Percentiles rank a stretch among this genome's conserved stretches.
Evolutionary conservation across 1,140 invertebrate genomes (phyloP).

Genomic region (Megathymus violae): DNA sequence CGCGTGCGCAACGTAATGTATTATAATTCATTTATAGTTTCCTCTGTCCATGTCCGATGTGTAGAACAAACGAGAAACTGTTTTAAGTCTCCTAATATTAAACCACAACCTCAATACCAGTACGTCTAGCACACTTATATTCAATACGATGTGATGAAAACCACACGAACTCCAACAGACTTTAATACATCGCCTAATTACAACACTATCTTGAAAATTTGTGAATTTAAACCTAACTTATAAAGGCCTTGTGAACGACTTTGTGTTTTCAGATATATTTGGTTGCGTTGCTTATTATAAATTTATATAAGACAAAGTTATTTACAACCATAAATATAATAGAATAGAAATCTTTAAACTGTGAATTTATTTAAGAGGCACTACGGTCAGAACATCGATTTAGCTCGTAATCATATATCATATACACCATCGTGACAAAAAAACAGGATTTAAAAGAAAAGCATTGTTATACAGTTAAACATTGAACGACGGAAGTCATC

Average conservation of each 20-base stretch:
- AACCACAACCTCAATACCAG: slow-evolving; percentile 21
- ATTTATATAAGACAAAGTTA: neutral
- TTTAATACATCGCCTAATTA: neutral
- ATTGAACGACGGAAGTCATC: no score
- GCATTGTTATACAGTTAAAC: no score
- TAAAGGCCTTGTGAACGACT: neutral
- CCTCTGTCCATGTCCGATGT: no score
- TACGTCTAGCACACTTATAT: slow-evolving; percentile 15
- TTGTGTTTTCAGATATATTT: no score
- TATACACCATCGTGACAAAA: no score
- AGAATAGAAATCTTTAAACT: no score
- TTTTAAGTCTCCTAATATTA: slow-evolving; percentile 8
- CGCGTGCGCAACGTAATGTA: no score
- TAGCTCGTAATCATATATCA: neutral
- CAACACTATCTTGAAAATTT: no score
- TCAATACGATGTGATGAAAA: slow-evolving; percentile 6
- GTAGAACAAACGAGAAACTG: neutral
- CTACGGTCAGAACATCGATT: neutral
- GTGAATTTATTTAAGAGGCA: neutral
- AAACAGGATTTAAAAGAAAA: no score
- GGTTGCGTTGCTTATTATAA: no score
- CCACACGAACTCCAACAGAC: slow-evolving; percentile 14
- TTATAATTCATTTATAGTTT: no score
- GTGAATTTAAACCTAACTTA: neutral
- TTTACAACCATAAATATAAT: no score